phyloP scores from a whole-genome alignment of 2,113 vertebrate species.

The Rhegmatorhina hoffmannsi region DNA sequence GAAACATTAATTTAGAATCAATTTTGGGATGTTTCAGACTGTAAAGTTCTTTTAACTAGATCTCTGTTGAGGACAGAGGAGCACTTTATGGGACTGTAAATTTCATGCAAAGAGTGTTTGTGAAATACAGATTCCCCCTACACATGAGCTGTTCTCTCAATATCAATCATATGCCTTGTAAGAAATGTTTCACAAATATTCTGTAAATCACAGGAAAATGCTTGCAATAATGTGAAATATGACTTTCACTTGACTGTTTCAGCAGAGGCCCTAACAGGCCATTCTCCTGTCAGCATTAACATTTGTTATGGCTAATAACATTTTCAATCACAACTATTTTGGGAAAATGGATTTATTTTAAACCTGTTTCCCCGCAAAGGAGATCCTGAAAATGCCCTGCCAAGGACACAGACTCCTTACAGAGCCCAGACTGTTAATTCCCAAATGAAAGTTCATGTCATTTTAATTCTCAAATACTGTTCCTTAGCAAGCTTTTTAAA shows the following conservation, averaged over 20 bases:
- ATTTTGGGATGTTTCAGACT: constrained; percentile 79
- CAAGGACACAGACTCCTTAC: constrained; percentile 79
- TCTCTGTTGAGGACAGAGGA: constrained; percentile 73
- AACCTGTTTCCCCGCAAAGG: constrained; percentile 66
- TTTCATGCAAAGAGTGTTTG: constrained; percentile 70
- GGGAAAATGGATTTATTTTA: constrained; percentile 81
- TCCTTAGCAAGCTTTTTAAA: background rate
- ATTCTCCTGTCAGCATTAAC: constrained; percentile 78
- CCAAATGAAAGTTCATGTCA: constrained; percentile 50
- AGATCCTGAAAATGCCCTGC: constrained; percentile 63
- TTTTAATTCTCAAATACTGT: constrained; percentile 17
- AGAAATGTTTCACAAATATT: constrained; percentile 82
- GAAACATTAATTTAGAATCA: constrained; percentile 80
- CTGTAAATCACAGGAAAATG: constrained; percentile 80
- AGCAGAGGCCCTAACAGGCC: constrained; percentile 72
- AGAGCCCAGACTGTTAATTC: constrained; percentile 75
- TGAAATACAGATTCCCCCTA: constrained; percentile 72
- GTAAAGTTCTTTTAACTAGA: constrained; percentile 84
- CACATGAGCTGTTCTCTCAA: constrained; percentile 67
- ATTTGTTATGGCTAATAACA: constrained; percentile 86
- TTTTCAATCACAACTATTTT: constrained; percentile 83
- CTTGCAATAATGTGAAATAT: constrained; percentile 79
- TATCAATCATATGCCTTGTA: constrained; percentile 73
- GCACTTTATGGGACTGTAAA: constrained; percentile 79
- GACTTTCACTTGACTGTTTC: constrained; percentile 81